Conservation (phyloP, 2,113 vertebrate genomes). For the Sitta europaea region DNA sequence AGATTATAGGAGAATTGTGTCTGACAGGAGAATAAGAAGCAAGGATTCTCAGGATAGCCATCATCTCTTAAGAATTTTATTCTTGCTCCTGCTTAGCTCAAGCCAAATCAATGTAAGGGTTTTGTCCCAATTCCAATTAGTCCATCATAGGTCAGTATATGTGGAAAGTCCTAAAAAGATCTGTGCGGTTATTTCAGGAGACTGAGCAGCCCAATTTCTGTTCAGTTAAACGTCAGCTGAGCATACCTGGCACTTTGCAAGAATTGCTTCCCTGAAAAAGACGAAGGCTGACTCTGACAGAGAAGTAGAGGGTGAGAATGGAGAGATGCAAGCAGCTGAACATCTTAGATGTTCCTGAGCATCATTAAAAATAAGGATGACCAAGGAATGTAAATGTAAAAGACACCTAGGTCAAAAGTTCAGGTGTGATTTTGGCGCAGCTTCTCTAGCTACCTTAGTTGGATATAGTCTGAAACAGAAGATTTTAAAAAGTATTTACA, state of each 20-base stretch:
- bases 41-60: not conserved
- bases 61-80: not conserved
- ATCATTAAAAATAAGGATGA: conserved; percentile 3
- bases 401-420: not conserved
- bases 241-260: not conserved
- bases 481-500: not conserved
- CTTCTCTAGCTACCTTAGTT: not conserved
- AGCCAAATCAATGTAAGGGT: not conserved
- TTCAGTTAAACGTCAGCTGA: conserved; percentile 17
- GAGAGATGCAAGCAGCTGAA: not conserved
- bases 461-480: not conserved
- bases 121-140: conserved; percentile 11
- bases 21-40: not conserved
- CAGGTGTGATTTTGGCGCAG: not conserved
- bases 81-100: not conserved
- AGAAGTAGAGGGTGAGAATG: not conserved
- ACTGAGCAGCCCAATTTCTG: not conserved
- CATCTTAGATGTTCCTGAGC: not conserved
- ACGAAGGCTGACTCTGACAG: conserved; percentile 8
- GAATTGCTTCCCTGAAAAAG: not conserved
- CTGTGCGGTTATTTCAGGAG: not conserved
- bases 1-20: not conserved
- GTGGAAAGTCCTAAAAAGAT: not conserved
- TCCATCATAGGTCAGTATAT: not conserved
- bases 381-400: not conserved